A percentile compares a stretch with the other conserved stretches of the same genome.
These are phyloP conservation scores for Seriola dumerili DNA, from an alignment of 2,113 vertebrate genomes.

Conservation along the genomic window DNA sequence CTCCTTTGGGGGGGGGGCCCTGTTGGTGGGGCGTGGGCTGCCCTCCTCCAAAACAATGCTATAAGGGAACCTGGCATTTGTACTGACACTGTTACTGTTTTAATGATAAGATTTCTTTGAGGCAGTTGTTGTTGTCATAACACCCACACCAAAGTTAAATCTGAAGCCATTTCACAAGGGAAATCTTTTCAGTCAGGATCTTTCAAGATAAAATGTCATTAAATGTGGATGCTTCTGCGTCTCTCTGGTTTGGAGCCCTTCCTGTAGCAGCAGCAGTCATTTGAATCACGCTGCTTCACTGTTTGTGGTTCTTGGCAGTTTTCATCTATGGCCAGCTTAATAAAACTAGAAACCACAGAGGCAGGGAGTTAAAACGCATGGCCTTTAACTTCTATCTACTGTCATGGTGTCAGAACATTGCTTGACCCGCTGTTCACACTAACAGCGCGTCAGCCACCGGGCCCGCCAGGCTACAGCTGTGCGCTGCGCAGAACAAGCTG, in stretches of 20 bases:
- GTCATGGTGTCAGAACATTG: conserved; percentile 55
- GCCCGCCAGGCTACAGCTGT: conserved; percentile 56
- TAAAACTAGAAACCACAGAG: conserved; percentile 33
- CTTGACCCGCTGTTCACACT: conserved; percentile 57
- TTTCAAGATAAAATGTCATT: conserved; percentile 14
- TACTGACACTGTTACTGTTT: neutral
- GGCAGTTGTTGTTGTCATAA: neutral
- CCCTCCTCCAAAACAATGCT: too few species aligned
- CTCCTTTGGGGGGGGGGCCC: too few species aligned
- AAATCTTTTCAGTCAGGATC: conserved; percentile 18
- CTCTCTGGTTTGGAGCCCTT: neutral
- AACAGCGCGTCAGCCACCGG: conserved; percentile 31
- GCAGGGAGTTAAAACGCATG: conserved; percentile 44
- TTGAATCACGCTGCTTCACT: neutral
- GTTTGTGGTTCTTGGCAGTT: conserved; percentile 68
- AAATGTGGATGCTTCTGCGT: conserved; percentile 6
- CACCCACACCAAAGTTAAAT: conserved; percentile 19
- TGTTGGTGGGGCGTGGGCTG: too few species aligned
- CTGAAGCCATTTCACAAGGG: conserved; percentile 12
- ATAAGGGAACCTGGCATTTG: neutral
- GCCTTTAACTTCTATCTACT: conserved; percentile 58
- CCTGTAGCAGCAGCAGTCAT: neutral
- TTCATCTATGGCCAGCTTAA: conserved; percentile 43
- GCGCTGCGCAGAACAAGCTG: conserved; percentile 44
- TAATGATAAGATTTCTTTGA: neutral